Conservation (phyloP, 1,140 invertebrate genomes). For the Akabosia matsudoensis region DNA sequence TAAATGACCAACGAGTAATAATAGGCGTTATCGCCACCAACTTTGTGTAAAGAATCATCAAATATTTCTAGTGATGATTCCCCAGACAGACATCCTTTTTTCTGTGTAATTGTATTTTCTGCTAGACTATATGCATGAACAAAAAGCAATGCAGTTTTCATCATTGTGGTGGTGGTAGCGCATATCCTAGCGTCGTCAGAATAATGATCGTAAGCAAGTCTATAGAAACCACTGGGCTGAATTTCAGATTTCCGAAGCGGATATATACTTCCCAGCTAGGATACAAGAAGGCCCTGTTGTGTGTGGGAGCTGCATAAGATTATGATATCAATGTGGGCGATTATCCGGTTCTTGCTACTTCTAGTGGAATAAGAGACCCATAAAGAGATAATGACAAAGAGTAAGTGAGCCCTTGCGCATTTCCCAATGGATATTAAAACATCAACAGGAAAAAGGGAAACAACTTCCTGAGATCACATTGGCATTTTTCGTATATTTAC, state of each 20-base stretch:
- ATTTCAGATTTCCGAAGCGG: not conserved
- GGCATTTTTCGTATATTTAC: not conserved
- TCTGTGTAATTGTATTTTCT: not conserved
- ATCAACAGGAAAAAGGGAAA: not conserved
- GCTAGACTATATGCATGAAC: not conserved
- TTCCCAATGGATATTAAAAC: conserved; percentile 10
- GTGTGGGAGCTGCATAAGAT: too few species aligned
- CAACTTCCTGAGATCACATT: not conserved
- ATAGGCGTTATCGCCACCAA: not conserved
- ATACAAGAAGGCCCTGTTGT: too few species aligned
- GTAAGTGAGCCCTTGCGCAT: not conserved
- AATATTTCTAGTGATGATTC: not conserved
- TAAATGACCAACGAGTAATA: not conserved
- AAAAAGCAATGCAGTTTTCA: not conserved
- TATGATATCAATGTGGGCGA: not conserved
- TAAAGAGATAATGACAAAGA: not conserved
- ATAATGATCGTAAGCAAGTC: not conserved
- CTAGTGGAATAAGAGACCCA: too few species aligned
- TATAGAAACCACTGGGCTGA: not conserved
- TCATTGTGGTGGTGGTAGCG: not conserved
- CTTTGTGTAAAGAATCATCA: not conserved
- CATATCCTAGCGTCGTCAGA: too few species aligned
- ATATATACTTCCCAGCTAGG: too few species aligned
- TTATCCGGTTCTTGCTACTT: not conserved
- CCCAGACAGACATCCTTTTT: not conserved